Conservation (phyloP, 2,888 invertebrate genomes). For the Escarpia spicata region DNA sequence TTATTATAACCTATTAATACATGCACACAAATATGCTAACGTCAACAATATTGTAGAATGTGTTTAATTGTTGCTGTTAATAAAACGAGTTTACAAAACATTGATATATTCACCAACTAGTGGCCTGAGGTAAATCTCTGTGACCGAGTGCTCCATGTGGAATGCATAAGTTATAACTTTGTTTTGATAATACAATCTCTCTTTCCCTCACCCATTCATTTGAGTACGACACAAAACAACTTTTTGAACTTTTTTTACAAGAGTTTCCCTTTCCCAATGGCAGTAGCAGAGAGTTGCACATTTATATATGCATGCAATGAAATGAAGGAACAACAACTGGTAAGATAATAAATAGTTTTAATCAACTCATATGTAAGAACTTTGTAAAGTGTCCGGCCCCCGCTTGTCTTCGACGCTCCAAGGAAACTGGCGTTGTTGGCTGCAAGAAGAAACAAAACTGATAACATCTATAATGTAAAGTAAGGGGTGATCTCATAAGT, state of each 20-base stretch:
- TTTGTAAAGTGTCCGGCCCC: neutral
- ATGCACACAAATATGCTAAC: too few relatives aligned
- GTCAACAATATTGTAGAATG: too few relatives aligned
- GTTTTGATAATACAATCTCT: neutral
- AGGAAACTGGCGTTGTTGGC: neutral
- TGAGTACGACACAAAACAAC: neutral
- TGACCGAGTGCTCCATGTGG: too few relatives aligned
- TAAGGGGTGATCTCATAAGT: neutral
- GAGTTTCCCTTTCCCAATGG: neutral
- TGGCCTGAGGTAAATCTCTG: too few relatives aligned
- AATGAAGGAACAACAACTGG: neutral
- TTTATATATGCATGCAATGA: neutral
- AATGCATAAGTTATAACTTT: too few relatives aligned
- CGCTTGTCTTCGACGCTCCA: neutral
- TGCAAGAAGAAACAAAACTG: neutral
- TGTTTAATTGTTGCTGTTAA: too few relatives aligned
- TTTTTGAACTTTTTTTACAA: neutral
- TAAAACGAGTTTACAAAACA: too few relatives aligned
- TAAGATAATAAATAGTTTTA: neutral
- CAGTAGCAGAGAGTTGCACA: neutral
- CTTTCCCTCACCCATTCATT: neutral
- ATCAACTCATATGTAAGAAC: constrained; percentile 9
- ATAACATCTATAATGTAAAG: neutral
- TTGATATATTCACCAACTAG: too few relatives aligned
- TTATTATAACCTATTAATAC: too few relatives aligned